Conservation (phyloP, 2,113 vertebrate species). For the Cavia porcellus region DNA sequence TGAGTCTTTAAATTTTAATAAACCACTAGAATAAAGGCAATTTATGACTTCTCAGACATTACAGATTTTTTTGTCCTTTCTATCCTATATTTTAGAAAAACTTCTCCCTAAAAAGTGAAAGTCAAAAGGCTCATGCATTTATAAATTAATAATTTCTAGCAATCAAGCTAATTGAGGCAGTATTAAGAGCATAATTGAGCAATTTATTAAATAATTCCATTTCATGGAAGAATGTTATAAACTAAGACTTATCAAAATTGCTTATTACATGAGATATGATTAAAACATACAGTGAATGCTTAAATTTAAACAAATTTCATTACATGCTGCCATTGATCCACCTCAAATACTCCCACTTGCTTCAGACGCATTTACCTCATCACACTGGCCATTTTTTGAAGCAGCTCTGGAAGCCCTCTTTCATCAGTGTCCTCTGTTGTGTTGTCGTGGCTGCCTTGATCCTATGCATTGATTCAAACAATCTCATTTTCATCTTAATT, state of each 20-base stretch:
- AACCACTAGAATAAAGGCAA: neutral
- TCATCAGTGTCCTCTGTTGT: neutral
- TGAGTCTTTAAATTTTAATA: neutral
- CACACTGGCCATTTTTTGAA: neutral
- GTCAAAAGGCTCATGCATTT: neutral
- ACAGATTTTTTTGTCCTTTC: neutral
- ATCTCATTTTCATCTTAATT: neutral
- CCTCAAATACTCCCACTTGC: neutral
- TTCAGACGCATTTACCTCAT: neutral
- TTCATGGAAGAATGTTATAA: neutral
- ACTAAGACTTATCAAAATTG: slow-evolving; percentile 4
- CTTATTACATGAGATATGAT: neutral
- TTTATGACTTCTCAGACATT: neutral
- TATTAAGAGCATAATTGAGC: neutral
- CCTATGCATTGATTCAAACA: neutral
- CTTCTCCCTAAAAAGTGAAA: neutral
- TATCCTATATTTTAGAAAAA: slow-evolving; percentile 12
- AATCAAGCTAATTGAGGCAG: neutral
- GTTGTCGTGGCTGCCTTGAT: neutral
- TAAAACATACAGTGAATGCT: neutral
- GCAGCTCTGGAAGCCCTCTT: neutral
- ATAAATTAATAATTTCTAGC: slow-evolving; percentile 23
- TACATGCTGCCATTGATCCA: neutral
- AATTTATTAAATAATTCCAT: neutral
- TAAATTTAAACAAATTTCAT: neutral